These are phyloP conservation scores for Sciurus niger DNA, from an alignment of 2,113 vertebrate genomes.

Conservation along the genomic window DNA sequence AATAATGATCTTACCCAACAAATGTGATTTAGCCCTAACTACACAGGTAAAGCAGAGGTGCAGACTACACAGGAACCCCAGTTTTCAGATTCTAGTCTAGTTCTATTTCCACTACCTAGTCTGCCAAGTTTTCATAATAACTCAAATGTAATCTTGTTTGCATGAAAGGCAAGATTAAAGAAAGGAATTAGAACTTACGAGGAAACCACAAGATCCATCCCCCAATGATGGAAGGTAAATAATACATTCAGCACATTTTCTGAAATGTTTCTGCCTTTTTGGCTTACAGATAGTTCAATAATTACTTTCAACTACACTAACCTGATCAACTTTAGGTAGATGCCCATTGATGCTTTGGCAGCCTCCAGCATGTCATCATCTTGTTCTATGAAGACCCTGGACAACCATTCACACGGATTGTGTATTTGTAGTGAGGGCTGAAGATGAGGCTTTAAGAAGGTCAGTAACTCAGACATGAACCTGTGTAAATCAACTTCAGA, in stretches of 20 bases:
- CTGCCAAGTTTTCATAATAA: neutral
- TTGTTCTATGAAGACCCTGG: conserved; percentile 94
- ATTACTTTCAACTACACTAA: conserved; percentile 74
- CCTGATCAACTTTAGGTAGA: conserved; percentile 92
- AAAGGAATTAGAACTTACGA: neutral
- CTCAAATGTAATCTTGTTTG: conserved; percentile 1
- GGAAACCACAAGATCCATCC: neutral
- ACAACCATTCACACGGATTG: conserved; percentile 93
- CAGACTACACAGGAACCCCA: neutral
- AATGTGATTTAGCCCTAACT: neutral
- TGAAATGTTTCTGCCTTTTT: conserved; percentile 1
- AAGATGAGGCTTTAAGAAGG: conserved; percentile 89
- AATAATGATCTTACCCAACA: neutral
- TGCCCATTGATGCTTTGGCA: conserved; percentile 89
- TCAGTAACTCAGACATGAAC: conserved; percentile 87
- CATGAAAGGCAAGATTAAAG: neutral
- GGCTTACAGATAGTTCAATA: neutral
- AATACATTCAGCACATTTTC: neutral
- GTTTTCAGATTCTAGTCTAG: neutral
- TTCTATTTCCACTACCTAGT: neutral
- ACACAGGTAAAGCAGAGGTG: neutral
- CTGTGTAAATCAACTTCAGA: conserved; percentile 80
- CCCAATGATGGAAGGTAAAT: conserved; percentile 11
- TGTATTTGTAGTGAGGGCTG: conserved; percentile 27
- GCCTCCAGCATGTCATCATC: conserved; percentile 98